A percentile compares a stretch with the other conserved stretches of the same genome.
Conservation (phyloP, 2,888 invertebrate genomes). For the Lycia hirtaria region DNA sequence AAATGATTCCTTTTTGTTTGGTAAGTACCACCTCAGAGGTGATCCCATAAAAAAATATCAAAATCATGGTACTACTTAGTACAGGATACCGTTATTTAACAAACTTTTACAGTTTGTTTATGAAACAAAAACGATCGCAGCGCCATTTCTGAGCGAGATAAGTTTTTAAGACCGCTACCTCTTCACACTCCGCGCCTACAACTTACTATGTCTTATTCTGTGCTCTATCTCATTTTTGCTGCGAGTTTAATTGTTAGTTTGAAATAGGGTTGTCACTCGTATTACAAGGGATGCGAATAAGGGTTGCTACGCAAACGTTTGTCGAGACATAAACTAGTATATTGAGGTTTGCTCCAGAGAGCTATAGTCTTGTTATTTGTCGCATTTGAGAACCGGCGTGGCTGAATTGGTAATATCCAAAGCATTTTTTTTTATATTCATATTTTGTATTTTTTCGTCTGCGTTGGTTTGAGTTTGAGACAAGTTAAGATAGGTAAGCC, state of each 20-base stretch:
- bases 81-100: no score
- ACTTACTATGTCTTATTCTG: no score
- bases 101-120: no score
- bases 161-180: no score
- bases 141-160: no score
- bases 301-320: constrained; percentile 22
- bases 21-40: no score
- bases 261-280: constrained; percentile 20
- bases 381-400: constrained; percentile 7
- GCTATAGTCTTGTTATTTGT: constrained; percentile 15
- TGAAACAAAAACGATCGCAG: no score
- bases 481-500: no score
- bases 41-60: no score
- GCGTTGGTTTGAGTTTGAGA: constrained; percentile 5
- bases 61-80: no score
- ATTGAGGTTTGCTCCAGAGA: constrained; percentile 15
- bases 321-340: constrained; percentile 15
- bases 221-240: constrained; percentile 22
- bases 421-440: constrained; percentile 1
- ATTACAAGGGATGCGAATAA: constrained; percentile 24
- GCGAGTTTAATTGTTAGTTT: constrained; percentile 26
- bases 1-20: no score
- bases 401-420: neutral
- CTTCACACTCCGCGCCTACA: constrained; percentile 12
- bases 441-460: constrained; percentile 1